These are phyloP conservation scores for Taeniopygia guttata DNA, from an alignment of 2,797 vertebrate species.

Conservation along the genomic window DNA sequence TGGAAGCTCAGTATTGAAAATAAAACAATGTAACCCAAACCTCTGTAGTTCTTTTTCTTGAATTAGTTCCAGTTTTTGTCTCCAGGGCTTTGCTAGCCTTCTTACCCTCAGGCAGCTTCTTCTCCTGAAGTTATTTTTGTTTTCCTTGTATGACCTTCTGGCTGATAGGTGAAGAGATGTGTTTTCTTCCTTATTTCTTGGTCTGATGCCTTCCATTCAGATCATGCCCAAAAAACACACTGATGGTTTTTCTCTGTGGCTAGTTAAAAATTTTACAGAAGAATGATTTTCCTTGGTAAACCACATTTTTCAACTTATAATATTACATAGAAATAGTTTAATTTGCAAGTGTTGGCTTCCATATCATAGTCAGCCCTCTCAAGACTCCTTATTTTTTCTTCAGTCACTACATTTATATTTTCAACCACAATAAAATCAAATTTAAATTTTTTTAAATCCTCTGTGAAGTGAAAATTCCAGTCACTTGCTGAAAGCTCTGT, in stretches of 20 bases:
- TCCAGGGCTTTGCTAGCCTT: neutral
- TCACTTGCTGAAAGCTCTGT: neutral
- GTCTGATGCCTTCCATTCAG: neutral
- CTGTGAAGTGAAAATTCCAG: neutral
- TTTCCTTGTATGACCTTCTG: neutral
- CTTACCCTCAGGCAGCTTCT: conserved; percentile 8
- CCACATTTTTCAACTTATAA: neutral
- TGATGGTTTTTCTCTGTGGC: neutral
- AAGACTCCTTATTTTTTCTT: neutral
- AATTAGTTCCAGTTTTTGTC: conserved; percentile 8
- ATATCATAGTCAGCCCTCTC: neutral
- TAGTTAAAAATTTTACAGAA: neutral
- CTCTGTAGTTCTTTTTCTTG: neutral
- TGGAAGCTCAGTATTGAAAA: neutral
- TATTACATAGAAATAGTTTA: neutral
- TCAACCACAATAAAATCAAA: neutral
- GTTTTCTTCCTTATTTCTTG: neutral
- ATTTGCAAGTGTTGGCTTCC: neutral
- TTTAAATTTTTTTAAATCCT: neutral
- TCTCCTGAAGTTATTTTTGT: neutral
- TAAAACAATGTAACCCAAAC: neutral
- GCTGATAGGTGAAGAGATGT: neutral
- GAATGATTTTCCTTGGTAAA: neutral
- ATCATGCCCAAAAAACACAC: neutral
- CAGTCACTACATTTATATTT: neutral